Evolutionary conservation across 2,888 invertebrate genomes (phyloP).

Genomic region (Adineta ricciae): DNA sequence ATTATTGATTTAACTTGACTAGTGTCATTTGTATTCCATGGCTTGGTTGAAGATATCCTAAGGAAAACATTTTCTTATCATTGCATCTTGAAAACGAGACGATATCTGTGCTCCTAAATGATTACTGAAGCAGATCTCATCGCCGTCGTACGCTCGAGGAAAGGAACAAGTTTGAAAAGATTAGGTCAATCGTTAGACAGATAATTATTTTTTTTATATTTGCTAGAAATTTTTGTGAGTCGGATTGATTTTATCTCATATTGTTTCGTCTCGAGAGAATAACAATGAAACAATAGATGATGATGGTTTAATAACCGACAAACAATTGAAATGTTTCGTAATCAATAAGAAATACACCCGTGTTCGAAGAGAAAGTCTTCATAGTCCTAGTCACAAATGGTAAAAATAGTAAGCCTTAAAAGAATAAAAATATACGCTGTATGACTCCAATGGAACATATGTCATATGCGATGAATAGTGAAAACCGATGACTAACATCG

Average conservation of each 20-base stretch:
- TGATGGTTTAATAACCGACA: background rate
- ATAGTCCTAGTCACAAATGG: too few relatives aligned
- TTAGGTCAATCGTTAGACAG: background rate
- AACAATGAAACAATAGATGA: background rate
- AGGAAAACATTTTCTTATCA: background rate
- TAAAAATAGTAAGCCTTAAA: too few relatives aligned
- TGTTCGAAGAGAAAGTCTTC: too few relatives aligned
- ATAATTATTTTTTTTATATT: background rate
- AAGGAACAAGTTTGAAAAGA: background rate
- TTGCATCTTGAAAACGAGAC: background rate
- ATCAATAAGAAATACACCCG: too few relatives aligned
- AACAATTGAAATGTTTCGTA: background rate
- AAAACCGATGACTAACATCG: too few relatives aligned
- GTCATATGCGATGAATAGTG: too few relatives aligned
- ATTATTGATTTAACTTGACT: background rate
- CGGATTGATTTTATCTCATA: background rate
- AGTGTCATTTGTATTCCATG: background rate
- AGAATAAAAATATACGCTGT: too few relatives aligned
- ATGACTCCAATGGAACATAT: too few relatives aligned
- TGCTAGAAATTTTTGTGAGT: background rate
- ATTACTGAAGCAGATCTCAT: background rate
- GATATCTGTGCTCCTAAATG: background rate
- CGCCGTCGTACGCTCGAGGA: too few relatives aligned
- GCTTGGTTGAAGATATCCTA: background rate
- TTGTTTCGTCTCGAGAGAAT: background rate